These are phyloP conservation scores for Acropora yongei DNA, from an alignment of 64 coral and sea anemone species.

Conservation along the genomic window DNA sequence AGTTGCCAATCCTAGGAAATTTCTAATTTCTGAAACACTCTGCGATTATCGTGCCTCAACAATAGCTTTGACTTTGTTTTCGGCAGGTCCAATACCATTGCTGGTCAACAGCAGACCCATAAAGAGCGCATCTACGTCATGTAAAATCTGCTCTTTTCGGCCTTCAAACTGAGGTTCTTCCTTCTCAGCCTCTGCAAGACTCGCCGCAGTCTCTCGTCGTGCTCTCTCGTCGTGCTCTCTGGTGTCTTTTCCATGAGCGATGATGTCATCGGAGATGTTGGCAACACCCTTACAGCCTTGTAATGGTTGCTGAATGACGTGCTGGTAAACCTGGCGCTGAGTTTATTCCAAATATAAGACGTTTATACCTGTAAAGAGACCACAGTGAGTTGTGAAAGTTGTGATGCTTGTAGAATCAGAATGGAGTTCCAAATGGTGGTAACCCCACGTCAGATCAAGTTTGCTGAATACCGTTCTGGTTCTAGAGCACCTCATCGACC, in stretches of 20 bases:
- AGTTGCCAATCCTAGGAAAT: slow-evolving; percentile 40
- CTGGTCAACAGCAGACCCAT: slow-evolving; percentile 1
- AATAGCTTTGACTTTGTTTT: slow-evolving; percentile 21
- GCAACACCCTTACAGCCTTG: neutral
- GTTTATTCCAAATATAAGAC: slow-evolving; percentile 39
- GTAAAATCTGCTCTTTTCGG: neutral
- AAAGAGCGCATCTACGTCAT: neutral
- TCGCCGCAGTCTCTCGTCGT: slow-evolving; percentile 5
- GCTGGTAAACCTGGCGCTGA: slow-evolving; percentile 9
- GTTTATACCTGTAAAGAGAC: neutral
- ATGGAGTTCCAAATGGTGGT: neutral
- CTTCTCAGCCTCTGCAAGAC: slow-evolving; percentile 17
- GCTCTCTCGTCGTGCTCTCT: slow-evolving; percentile 45
- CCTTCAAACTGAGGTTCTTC: slow-evolving; percentile 38
- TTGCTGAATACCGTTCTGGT: neutral
- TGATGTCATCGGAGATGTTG: slow-evolving; percentile 51
- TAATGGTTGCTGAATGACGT: slow-evolving; percentile 33
- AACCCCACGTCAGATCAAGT: neutral
- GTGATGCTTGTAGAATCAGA: slow-evolving; percentile 10
- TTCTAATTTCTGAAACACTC: slow-evolving; percentile 22
- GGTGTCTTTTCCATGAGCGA: slow-evolving; percentile 8
- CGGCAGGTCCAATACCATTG: slow-evolving; percentile 23
- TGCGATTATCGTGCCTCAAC: slow-evolving; percentile 27
- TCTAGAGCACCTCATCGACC: slow-evolving; percentile 37
- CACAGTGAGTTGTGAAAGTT: slow-evolving; percentile 30